phyloP scores from a whole-genome alignment of 2,797 vertebrate genomes.

The Perdix hodgsoniae region DNA sequence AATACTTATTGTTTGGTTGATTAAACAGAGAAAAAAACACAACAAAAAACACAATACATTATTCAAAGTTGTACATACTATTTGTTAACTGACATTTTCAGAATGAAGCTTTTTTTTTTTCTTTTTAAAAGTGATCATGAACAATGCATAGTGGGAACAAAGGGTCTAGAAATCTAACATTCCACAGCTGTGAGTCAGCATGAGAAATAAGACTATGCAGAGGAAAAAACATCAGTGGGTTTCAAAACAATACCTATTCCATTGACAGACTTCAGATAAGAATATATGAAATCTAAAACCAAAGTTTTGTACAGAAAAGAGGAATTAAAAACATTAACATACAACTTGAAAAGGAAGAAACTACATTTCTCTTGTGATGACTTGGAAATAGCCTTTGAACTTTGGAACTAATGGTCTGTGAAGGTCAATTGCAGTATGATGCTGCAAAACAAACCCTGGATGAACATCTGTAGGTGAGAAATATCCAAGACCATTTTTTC shows the following conservation, averaged over 20 bases:
- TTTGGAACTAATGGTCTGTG: background rate
- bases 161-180: conserved; percentile 62
- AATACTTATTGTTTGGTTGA: conserved; percentile 69
- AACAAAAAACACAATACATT: conserved; percentile 58
- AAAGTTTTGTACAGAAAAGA: conserved; percentile 15
- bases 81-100: conserved; percentile 60
- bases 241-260: conserved; percentile 64
- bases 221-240: background rate
- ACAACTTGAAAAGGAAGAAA: background rate
- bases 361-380: background rate
- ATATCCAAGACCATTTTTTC: background rate
- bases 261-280: conserved; percentile 49
- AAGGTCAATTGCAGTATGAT: background rate
- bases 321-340: conserved; percentile 44
- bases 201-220: conserved; percentile 59
- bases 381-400: background rate
- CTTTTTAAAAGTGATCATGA: background rate
- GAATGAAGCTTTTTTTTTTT: conserved; percentile 39
- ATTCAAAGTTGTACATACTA: conserved; percentile 56
- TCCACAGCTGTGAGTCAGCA: conserved; percentile 65
- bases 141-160: conserved; percentile 70
- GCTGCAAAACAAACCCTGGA: background rate
- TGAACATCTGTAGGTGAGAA: background rate
- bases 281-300: conserved; percentile 10
- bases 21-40: conserved; percentile 45